phyloP scores from a whole-genome alignment of 2,113 vertebrate genomes.

The Arvicanthis niloticus region DNA sequence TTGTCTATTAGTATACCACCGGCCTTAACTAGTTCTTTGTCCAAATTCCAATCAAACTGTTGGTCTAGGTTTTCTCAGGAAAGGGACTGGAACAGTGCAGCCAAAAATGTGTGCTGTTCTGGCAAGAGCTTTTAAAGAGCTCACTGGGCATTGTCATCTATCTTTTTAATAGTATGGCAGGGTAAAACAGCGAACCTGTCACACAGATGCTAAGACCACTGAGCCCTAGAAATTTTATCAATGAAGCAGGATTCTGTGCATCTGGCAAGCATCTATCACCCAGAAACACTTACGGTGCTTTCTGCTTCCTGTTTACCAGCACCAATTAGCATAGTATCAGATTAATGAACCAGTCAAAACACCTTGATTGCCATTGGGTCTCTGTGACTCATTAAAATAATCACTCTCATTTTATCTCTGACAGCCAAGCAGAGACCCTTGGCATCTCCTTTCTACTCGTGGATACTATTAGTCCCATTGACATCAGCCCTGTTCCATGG shows the following conservation, averaged over 20 bases:
- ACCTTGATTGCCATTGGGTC: neutral
- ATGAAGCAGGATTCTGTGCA: neutral
- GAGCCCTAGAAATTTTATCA: neutral
- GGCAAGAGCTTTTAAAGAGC: neutral
- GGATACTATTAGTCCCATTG: neutral
- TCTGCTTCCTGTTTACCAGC: neutral
- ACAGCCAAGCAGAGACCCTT: neutral
- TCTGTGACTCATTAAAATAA: slow-evolving; percentile 18
- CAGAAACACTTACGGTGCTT: neutral
- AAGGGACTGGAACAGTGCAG: neutral
- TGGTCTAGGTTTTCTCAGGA: neutral
- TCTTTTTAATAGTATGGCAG: neutral
- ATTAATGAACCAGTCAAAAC: neutral
- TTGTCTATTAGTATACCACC: neutral
- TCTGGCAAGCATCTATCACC: neutral
- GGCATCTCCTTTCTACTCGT: neutral
- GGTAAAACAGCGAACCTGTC: neutral
- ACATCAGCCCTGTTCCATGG: neutral
- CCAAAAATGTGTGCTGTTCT: neutral
- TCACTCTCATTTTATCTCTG: slow-evolving; percentile 18
- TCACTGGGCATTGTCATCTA: neutral
- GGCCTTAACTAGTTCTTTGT: neutral
- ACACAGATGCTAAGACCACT: neutral
- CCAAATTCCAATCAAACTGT: neutral
- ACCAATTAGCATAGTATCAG: neutral